Percentiles rank a stretch among this genome's conserved stretches.
Evolutionary conservation across 2,888 invertebrate genomes (phyloP).

Genomic region (Platypus cylindrus): DNA sequence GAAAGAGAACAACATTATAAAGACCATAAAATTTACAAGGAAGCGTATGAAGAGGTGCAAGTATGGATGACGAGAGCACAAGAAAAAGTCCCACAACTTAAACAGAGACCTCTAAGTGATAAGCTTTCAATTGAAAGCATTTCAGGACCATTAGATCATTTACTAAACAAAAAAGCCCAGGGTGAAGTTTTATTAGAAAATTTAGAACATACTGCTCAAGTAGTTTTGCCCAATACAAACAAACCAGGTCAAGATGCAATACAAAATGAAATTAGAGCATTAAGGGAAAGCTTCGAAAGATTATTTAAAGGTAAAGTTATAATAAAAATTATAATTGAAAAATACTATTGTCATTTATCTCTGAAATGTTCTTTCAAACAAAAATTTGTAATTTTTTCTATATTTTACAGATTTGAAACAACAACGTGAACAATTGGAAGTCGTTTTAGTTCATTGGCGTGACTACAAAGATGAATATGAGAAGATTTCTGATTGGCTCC

Average conservation of each 20-base stretch:
- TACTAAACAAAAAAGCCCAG: slow-evolving; percentile 81
- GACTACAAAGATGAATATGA: slow-evolving; percentile 90
- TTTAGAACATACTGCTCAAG: slow-evolving; percentile 76
- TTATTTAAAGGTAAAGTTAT: slow-evolving; percentile 51
- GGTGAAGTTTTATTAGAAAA: slow-evolving; percentile 80
- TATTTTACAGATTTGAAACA: slow-evolving; percentile 53
- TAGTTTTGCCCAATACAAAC: slow-evolving; percentile 73
- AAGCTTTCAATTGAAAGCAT: slow-evolving; percentile 81
- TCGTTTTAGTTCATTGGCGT: slow-evolving; percentile 71
- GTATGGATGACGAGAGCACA: slow-evolving; percentile 79
- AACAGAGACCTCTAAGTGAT: slow-evolving; percentile 72
- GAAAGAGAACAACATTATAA: slow-evolving; percentile 78
- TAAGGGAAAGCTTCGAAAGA: slow-evolving; percentile 72
- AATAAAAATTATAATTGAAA: neutral
- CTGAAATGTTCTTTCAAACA: neutral
- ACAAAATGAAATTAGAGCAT: slow-evolving; percentile 71
- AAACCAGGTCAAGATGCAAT: slow-evolving; percentile 67
- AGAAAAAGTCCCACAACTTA: slow-evolving; percentile 79
- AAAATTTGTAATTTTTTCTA: neutral
- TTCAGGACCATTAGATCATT: slow-evolving; percentile 71
- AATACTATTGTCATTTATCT: neutral
- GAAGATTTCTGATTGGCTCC: slow-evolving; percentile 81
- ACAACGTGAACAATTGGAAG: slow-evolving; percentile 73
- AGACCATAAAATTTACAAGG: slow-evolving; percentile 81
- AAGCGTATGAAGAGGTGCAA: slow-evolving; percentile 79